Conservation (phyloP, 2,113 vertebrate species). For the Pachypanchax playfairii region DNA sequence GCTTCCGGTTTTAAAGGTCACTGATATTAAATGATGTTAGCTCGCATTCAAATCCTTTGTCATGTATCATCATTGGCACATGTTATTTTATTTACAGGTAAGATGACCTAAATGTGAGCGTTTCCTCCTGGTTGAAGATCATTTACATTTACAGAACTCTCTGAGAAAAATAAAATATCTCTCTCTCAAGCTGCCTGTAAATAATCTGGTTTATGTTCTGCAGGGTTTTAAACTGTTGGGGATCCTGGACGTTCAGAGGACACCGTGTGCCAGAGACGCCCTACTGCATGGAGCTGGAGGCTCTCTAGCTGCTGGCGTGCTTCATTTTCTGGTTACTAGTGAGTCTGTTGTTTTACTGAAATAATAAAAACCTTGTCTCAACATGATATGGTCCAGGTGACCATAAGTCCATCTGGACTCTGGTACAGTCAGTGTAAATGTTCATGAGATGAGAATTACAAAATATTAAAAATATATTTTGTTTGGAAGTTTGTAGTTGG, state of each 20-base stretch:
- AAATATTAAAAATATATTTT: too few species aligned
- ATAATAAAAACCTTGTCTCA: too few species aligned
- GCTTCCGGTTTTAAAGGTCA: neutral
- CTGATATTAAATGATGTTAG: too few species aligned
- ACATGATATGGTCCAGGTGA: neutral
- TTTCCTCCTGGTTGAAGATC: too few species aligned
- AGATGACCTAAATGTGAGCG: too few species aligned
- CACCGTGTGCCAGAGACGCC: constrained; percentile 57
- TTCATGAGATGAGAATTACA: too few species aligned
- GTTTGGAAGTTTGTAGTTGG: too few species aligned
- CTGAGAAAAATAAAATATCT: too few species aligned
- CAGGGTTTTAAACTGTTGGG: constrained; percentile 59
- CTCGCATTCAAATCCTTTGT: too few species aligned
- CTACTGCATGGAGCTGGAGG: constrained; percentile 62
- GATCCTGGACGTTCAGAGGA: constrained; percentile 57
- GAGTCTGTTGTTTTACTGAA: constrained; percentile 6
- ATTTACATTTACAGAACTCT: too few species aligned
- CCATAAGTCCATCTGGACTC: neutral
- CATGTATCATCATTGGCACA: too few species aligned
- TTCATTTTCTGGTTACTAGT: constrained; percentile 69
- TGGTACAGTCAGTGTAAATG: neutral
- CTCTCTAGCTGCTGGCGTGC: constrained; percentile 34
- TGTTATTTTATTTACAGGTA: too few species aligned
- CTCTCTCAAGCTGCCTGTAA: neutral
- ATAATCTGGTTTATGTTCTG: neutral